Conservation (phyloP, 2,113 vertebrate species). For the Otis tarda region DNA sequence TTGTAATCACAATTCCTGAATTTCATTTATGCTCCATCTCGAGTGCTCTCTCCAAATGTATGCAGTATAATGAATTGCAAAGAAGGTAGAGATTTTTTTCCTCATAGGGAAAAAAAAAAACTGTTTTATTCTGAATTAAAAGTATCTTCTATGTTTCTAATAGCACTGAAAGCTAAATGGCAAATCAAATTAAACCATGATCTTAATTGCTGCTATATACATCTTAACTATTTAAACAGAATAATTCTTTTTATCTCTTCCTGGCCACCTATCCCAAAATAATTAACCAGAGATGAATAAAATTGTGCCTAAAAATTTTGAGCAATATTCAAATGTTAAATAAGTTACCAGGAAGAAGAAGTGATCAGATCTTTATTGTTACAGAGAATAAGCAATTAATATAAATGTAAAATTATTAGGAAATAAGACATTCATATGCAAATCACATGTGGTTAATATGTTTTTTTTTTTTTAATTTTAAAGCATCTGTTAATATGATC, state of each 20-base stretch:
- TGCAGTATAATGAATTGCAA: not conserved
- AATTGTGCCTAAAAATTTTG: not conserved
- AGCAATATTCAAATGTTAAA: not conserved
- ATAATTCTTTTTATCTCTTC: not conserved
- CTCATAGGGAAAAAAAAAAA: not conserved
- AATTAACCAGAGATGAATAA: not conserved
- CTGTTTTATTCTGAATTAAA: not conserved
- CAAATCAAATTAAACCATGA: not conserved
- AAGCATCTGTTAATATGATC: not conserved
- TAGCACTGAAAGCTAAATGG: not conserved
- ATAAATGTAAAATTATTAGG: not conserved
- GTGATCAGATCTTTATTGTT: not conserved
- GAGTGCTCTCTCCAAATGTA: not conserved
- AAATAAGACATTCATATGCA: not conserved
- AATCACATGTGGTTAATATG: not conserved
- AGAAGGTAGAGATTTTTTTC: not conserved
- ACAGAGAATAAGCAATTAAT: not conserved
- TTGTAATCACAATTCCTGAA: not conserved
- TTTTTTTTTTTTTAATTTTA: not conserved
- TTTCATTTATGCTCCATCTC: not conserved
- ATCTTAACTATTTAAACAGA: not conserved
- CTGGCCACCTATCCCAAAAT: not conserved
- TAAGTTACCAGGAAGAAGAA: not conserved
- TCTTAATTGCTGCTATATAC: not conserved
- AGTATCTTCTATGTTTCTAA: not conserved